Percentiles rank a stretch among this genome's conserved stretches.
Conservation (phyloP, 2,113 vertebrate species). For the Cinclus cinclus region DNA sequence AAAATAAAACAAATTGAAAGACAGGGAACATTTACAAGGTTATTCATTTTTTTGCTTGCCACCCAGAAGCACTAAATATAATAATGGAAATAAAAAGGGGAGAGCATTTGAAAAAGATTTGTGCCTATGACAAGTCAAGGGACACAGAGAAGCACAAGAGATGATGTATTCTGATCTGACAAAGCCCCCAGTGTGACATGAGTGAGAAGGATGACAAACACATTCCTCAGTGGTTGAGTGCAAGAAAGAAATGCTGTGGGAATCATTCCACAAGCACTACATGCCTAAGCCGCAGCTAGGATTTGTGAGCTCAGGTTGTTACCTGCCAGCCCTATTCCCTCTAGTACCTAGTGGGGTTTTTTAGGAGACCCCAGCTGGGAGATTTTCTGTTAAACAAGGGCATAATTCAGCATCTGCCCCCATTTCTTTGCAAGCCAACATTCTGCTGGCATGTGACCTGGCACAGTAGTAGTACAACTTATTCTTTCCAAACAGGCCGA, state of each 20-base stretch:
- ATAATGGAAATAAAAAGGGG: constrained; percentile 57
- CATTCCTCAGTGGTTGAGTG: constrained; percentile 1
- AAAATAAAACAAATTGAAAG: constrained; percentile 66
- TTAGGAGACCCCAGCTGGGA: not conserved
- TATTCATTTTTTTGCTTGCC: constrained; percentile 59
- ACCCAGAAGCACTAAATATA: constrained; percentile 45
- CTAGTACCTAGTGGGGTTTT: accelerated
- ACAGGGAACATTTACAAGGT: constrained; percentile 49
- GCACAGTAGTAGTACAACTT: not conserved
- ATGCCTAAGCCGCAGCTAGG: not conserved
- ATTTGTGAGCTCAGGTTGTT: not conserved
- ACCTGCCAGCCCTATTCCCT: not conserved
- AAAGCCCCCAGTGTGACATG: constrained; percentile 10
- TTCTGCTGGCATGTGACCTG: not conserved
- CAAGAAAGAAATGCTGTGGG: constrained; percentile 13
- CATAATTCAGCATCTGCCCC: constrained; percentile 1
- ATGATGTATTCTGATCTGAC: constrained; percentile 18
- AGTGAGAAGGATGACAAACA: not conserved
- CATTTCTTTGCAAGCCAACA: not conserved
- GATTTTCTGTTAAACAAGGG: not conserved
- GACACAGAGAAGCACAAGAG: not conserved
- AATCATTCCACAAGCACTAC: not conserved
- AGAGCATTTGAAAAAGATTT: constrained; percentile 49
- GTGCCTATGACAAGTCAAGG: constrained; percentile 28
- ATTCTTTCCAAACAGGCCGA: not conserved